Conservation (phyloP, 92 coral and sea anemone genomes). For the Nematostella vectensis region DNA sequence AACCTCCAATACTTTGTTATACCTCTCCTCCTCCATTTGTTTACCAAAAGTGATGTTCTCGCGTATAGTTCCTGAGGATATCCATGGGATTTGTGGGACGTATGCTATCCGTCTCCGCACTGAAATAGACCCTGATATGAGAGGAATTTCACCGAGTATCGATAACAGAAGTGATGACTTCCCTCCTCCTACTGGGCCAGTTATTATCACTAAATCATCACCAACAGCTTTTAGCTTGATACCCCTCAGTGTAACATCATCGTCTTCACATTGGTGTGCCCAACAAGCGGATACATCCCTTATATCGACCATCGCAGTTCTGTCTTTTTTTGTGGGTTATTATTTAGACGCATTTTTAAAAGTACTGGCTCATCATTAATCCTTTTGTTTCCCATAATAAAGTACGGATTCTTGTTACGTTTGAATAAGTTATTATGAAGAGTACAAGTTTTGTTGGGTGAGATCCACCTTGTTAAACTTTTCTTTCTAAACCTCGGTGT, state of each 20-base stretch:
- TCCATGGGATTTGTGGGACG: slow-evolving; percentile 5
- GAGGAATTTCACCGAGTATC: not conserved
- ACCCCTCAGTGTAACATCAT: not conserved
- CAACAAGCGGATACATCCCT: not conserved
- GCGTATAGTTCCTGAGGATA: slow-evolving; percentile 9
- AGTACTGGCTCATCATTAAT: not conserved
- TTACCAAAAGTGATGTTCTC: slow-evolving; percentile 9
- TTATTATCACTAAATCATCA: slow-evolving; percentile 1
- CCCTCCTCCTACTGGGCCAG: slow-evolving; percentile 13
- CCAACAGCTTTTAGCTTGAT: not conserved
- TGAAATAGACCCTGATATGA: not conserved
- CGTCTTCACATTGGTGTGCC: not conserved
- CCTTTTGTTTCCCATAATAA: not conserved
- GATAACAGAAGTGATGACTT: not conserved
- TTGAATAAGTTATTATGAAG: no score
- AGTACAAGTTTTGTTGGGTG: no score
- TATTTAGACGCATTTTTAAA: not conserved
- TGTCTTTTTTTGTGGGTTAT: not conserved
- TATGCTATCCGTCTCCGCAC: not conserved
- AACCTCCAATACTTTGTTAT: not conserved
- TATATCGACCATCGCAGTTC: not conserved
- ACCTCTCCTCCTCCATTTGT: not conserved
- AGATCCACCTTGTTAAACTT: not conserved
- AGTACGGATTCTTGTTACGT: not conserved
- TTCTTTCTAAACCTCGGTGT: not conserved